Evolutionary conservation across 2,113 vertebrate species (phyloP).

Genomic region (Pholis gunnellus): DNA sequence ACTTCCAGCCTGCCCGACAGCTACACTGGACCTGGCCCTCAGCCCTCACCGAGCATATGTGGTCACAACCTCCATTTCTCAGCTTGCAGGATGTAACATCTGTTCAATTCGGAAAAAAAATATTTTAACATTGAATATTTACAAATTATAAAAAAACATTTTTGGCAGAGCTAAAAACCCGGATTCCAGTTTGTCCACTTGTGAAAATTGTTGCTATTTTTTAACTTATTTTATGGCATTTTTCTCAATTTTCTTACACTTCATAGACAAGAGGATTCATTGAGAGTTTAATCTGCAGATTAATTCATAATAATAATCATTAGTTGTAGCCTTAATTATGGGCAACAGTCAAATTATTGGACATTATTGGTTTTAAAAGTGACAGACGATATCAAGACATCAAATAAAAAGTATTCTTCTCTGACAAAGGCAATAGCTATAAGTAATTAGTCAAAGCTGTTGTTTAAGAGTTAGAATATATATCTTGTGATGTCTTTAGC

Average conservation of each 20-base stretch:
- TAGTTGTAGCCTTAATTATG: background rate
- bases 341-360: background rate
- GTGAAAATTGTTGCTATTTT: background rate
- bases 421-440: background rate
- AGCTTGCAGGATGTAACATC: slow-evolving; percentile 82
- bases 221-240: background rate
- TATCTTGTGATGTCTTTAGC: background rate
- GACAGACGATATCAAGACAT: background rate
- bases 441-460: background rate
- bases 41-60: slow-evolving; percentile 70
- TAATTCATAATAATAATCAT: background rate
- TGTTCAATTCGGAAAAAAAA: slow-evolving; percentile 26
- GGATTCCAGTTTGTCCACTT: background rate
- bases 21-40: slow-evolving; percentile 79
- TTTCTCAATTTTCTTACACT: background rate
- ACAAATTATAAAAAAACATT: background rate
- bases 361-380: background rate
- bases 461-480: background rate
- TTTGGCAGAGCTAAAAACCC: background rate
- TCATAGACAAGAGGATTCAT: background rate
- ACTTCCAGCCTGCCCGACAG: slow-evolving; percentile 81
- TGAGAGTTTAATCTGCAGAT: background rate
- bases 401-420: background rate
- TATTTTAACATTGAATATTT: background rate
- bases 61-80: slow-evolving; percentile 85